phyloP scores from a whole-genome alignment of 2,797 vertebrate species.

The Pipistrellus pipistrellus region DNA sequence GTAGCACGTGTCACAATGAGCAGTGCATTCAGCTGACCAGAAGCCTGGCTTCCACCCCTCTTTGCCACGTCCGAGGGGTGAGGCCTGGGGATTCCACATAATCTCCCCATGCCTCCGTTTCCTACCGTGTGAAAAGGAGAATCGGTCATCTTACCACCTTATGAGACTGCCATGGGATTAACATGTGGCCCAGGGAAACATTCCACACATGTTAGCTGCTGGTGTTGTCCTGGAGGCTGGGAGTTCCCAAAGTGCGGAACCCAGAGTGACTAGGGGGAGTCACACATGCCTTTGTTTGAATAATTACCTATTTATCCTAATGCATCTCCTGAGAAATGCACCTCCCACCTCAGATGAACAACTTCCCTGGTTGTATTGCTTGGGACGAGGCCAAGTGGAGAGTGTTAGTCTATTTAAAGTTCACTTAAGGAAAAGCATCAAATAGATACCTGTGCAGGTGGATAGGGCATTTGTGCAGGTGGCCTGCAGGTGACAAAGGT shows the following conservation, averaged over 20 bases:
- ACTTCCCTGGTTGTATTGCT: not conserved
- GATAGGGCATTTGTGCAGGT: not conserved
- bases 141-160: not conserved
- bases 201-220: not conserved
- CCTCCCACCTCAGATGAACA: not conserved
- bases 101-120: not conserved
- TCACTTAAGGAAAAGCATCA: not conserved
- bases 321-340: slow-evolving; percentile 5
- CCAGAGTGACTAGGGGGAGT: not conserved
- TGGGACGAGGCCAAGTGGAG: not conserved
- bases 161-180: not conserved
- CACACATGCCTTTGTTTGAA: not conserved
- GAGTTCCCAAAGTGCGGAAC: not conserved
- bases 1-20: not conserved
- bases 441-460: not conserved
- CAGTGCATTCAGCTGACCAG: not conserved
- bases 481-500: not conserved
- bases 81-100: not conserved
- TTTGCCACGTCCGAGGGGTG: not conserved
- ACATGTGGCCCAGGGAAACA: not conserved
- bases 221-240: not conserved
- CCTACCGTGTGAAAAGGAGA: not conserved
- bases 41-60: not conserved
- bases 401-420: not conserved
- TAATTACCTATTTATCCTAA: not conserved